Percentiles rank a stretch among this genome's conserved stretches.
These are phyloP conservation scores for Cyprinodon tularosa DNA, from an alignment of 2,113 vertebrate genomes.

Conservation along the genomic window DNA sequence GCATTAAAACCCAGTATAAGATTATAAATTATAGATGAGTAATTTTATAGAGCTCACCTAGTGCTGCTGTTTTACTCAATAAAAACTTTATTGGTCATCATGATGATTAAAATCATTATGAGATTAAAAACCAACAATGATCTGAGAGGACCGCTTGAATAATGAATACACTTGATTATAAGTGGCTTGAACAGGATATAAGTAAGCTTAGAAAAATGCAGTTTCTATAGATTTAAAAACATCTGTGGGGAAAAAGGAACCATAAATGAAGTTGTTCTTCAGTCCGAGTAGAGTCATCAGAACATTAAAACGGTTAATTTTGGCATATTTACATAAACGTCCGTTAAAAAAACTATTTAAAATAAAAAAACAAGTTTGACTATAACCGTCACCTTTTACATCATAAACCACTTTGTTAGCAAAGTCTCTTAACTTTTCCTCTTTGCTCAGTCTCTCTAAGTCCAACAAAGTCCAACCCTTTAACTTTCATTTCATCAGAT, in stretches of 20 bases:
- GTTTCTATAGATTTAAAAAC: background rate
- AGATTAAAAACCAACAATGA: conserved; percentile 28
- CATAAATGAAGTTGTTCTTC: background rate
- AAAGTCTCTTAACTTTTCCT: background rate
- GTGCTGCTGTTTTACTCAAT: background rate
- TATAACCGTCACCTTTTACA: background rate
- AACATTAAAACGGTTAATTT: background rate
- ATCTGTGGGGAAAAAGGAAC: too few relatives aligned
- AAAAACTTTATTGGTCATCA: conserved; percentile 36
- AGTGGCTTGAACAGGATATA: conserved; percentile 39
- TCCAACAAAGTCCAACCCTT: background rate
- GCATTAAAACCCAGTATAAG: background rate
- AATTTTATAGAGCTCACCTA: conserved; percentile 41
- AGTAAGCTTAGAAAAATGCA: conserved; percentile 4
- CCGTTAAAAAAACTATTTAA: background rate
- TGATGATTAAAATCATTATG: conserved; percentile 26
- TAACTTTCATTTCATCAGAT: too few relatives aligned
- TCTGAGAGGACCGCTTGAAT: conserved; percentile 21
- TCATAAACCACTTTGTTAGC: background rate
- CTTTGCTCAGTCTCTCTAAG: background rate
- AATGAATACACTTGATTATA: conserved; percentile 27
- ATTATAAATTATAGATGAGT: conserved; percentile 29
- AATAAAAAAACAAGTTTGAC: background rate
- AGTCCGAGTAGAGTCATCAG: too few relatives aligned
- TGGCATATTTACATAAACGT: background rate